Evolutionary conservation across 2,888 invertebrate genomes (phyloP), one percentile per base, ranked within the genome.

Genomic region (Macropis europaea): DNA sequence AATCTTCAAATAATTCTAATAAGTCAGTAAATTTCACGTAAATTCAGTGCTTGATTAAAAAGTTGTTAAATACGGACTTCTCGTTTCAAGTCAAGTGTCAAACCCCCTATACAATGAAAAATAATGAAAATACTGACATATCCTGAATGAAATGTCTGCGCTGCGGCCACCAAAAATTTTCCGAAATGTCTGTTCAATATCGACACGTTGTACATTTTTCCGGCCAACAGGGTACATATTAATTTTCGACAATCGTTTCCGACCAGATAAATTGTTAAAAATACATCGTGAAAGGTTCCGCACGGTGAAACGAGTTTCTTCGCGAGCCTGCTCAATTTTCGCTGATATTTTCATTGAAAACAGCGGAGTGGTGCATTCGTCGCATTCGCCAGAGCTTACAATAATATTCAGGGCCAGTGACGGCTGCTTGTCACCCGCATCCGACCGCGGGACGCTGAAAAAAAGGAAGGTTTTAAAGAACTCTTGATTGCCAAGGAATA

Each of bases 331-430:
- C 50, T 64, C 78, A 80, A 82, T 82, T 82, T 77, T 67, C 76
- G 57, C 76, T 45, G 42, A 45, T 82, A 77, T 82, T 82, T 82
- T 82, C 78, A 77, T 47, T 82, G 56, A 74, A 78, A 82, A 77
- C 79, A 82, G 56, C n/a, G 67, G 42, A 71, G 57, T 50, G 63
- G 52, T 52, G 67, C 68, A 64, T 63, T 71, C 73, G 62, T 26
- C 56, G 53, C 74, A 54, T 68, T 69, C 75, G 72, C 54, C 62
- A 60, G 68, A 75, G 74, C 77, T 79, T 79, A 79, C 50, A 73
- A 79, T 79, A 79, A 79, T 79, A 79, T 76, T 79, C 79, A 54
- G 52, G 59, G 47, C 54, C n/a, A n/a, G n/a, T 38, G 73, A 52
- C 66, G 57, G 15, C 22, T 28, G 13, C 26, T 13, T 11, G 4